Evolutionary conservation across 2,113 vertebrate genomes (phyloP).

Genomic region (Panurus biarmicus): DNA sequence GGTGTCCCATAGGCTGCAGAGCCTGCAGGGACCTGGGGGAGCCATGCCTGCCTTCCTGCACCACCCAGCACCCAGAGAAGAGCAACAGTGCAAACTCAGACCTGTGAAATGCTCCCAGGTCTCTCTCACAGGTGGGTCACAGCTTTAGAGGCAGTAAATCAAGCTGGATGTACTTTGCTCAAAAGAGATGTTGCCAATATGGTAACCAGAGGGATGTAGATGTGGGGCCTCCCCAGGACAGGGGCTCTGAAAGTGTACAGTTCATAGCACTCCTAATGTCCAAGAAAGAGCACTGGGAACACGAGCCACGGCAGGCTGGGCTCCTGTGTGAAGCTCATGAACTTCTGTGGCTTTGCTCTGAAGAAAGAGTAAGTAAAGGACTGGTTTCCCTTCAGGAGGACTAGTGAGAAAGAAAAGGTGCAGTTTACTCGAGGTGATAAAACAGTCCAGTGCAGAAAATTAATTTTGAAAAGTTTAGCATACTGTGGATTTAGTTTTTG

Average conservation of each 20-base stretch:
- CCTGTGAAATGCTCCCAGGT: neutral
- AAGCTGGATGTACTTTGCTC: neutral
- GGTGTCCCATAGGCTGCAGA: too few species aligned
- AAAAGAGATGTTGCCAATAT: neutral
- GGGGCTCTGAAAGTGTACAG: neutral
- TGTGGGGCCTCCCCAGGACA: neutral
- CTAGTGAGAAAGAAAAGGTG: neutral
- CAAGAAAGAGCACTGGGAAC: neutral
- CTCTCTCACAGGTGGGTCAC: neutral
- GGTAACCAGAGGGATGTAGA: neutral
- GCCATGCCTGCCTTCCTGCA: neutral
- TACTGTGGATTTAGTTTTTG: neutral
- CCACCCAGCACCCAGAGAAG: neutral
- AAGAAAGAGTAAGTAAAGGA: neutral
- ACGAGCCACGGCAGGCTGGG: neutral
- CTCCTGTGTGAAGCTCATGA: neutral
- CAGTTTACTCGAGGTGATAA: neutral
- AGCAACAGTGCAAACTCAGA: neutral
- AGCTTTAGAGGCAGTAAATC: neutral
- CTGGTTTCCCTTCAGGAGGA: neutral
- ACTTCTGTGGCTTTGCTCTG: neutral
- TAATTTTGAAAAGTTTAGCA: neutral
- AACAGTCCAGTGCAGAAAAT: neutral
- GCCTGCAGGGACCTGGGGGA: neutral
- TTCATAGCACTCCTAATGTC: neutral